Conservation (phyloP, 2,888 invertebrate genomes). For the Rutpela maculata region DNA sequence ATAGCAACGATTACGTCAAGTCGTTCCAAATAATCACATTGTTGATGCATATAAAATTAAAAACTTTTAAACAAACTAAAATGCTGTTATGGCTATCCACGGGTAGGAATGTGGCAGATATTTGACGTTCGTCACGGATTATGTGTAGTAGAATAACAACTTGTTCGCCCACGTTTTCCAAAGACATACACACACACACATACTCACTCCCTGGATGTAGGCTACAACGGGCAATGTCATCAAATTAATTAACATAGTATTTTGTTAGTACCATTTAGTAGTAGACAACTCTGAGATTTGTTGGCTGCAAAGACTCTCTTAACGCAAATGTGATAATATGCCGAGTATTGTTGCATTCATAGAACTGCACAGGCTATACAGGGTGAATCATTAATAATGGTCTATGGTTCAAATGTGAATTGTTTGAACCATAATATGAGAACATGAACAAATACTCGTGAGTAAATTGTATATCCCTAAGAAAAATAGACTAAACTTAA, state of each 20-base stretch:
- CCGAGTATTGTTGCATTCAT: neutral
- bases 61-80: conserved; percentile 47
- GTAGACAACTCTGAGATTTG: neutral
- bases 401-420: no score
- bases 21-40: conserved; percentile 31
- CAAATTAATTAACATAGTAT: conserved; percentile 41
- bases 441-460: no score
- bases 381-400: no score
- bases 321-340: neutral
- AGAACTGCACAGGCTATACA: neutral
- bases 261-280: conserved; percentile 13
- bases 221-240: conserved; percentile 46
- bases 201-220: conserved; percentile 15
- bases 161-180: conserved; percentile 55
- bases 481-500: no score
- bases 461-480: no score
- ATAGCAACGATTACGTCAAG: conserved; percentile 38
- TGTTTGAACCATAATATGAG: no score
- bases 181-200: conserved; percentile 31
- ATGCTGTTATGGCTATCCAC: conserved; percentile 55
- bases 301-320: neutral
- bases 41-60: conserved; percentile 38
- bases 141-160: conserved; percentile 49
- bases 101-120: conserved; percentile 52
- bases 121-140: conserved; percentile 54